Conservation (phyloP, 2,797 vertebrate species). For the Tauraco hartlaubi region DNA sequence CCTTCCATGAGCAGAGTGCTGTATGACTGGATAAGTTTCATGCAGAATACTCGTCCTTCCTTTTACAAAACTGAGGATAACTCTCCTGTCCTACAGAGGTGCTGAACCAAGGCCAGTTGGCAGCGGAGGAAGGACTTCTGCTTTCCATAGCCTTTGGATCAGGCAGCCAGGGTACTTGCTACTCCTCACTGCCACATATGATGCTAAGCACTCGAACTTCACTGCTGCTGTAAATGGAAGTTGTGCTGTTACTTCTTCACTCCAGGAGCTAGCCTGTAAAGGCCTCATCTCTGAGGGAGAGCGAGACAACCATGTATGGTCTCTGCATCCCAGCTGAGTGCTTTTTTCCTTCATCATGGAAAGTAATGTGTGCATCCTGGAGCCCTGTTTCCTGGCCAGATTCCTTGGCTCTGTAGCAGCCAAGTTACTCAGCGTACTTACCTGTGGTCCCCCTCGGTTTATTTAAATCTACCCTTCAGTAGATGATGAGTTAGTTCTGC, state of each 20-base stretch:
- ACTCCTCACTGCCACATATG: background rate
- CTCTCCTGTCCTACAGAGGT: background rate
- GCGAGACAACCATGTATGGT: constrained; percentile 48
- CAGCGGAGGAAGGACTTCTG: background rate
- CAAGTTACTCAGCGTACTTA: background rate
- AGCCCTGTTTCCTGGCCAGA: background rate
- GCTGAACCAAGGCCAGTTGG: background rate
- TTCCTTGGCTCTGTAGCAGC: background rate
- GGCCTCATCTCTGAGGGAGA: background rate
- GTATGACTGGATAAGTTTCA: background rate
- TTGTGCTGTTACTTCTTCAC: background rate
- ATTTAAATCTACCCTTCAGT: background rate
- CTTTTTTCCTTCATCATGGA: constrained; percentile 37
- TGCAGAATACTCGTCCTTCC: background rate
- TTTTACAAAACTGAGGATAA: background rate
- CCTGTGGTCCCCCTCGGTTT: background rate
- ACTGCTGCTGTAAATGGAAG: constrained; percentile 61
- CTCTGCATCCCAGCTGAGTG: background rate
- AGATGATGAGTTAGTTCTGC: background rate
- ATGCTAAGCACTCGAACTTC: background rate
- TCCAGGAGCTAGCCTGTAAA: background rate
- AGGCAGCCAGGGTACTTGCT: background rate
- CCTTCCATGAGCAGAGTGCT: background rate
- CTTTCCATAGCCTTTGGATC: background rate
- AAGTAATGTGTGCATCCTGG: background rate